These are phyloP conservation scores for Leucophenga maculata DNA, from an alignment of 2,888 invertebrate genomes.

Conservation along the genomic window DNA sequence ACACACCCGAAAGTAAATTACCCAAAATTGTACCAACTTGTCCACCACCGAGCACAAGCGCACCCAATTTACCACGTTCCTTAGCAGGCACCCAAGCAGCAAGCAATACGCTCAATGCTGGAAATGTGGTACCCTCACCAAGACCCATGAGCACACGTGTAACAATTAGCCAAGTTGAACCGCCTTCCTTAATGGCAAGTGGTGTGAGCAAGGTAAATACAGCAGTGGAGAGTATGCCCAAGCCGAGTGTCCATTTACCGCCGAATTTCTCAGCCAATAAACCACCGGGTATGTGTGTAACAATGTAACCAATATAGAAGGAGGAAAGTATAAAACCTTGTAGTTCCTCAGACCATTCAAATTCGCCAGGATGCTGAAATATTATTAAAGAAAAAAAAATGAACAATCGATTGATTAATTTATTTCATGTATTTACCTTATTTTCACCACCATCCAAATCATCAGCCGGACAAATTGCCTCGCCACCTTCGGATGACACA, in stretches of 20 bases:
- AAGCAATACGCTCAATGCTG: slow-evolving; percentile 85
- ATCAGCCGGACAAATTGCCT: slow-evolving; percentile 59
- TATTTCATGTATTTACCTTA: slow-evolving; percentile 22
- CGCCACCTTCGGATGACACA: slow-evolving; percentile 41
- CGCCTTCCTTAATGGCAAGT: slow-evolving; percentile 77
- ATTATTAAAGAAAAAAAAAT: background rate
- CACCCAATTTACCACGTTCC: slow-evolving; percentile 84
- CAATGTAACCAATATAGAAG: slow-evolving; percentile 89
- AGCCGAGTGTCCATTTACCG: slow-evolving; percentile 86
- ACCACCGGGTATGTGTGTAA: slow-evolving; percentile 88
- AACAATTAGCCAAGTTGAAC: slow-evolving; percentile 80
- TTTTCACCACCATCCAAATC: slow-evolving; percentile 42
- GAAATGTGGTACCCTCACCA: slow-evolving; percentile 89
- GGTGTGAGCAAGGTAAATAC: slow-evolving; percentile 88
- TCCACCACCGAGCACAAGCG: slow-evolving; percentile 85
- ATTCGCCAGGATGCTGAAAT: slow-evolving; percentile 50
- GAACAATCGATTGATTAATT: background rate
- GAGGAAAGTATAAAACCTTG: slow-evolving; percentile 86
- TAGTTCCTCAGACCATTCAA: slow-evolving; percentile 79
- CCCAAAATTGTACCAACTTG: slow-evolving; percentile 79
- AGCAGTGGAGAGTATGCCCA: slow-evolving; percentile 87
- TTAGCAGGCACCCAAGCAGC: slow-evolving; percentile 87
- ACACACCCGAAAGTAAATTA: slow-evolving; percentile 78
- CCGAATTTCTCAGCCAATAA: slow-evolving; percentile 86
- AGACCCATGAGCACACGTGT: slow-evolving; percentile 85